These are phyloP conservation scores for Phoxinus phoxinus DNA, from an alignment of 2,113 vertebrate species.

Conservation along the genomic window DNA sequence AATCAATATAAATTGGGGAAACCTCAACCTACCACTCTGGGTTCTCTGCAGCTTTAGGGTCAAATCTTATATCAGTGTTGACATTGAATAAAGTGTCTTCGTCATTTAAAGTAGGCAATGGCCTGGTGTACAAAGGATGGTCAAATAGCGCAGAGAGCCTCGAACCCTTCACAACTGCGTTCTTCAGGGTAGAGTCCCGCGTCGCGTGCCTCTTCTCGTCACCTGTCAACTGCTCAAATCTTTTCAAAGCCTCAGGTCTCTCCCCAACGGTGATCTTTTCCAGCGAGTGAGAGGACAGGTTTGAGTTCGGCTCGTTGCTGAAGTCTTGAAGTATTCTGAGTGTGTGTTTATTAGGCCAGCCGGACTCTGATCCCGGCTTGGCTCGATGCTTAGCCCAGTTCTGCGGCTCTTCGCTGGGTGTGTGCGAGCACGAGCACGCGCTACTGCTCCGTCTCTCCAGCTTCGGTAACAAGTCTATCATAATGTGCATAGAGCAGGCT, in stretches of 20 bases:
- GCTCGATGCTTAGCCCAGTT: constrained; percentile 73
- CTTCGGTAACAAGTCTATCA: constrained; percentile 90
- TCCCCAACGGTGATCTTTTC: constrained; percentile 74
- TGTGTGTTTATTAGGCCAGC: constrained; percentile 92
- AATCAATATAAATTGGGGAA: background rate
- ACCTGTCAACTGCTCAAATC: constrained; percentile 64
- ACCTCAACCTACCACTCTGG: constrained; percentile 80
- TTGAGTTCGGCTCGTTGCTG: constrained; percentile 90
- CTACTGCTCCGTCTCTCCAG: constrained; percentile 80
- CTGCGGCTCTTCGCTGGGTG: constrained; percentile 74
- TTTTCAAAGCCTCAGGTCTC: constrained; percentile 62
- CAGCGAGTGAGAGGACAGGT: constrained; percentile 85
- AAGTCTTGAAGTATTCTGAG: constrained; percentile 93
- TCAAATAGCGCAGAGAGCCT: constrained; percentile 83
- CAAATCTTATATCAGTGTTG: constrained; percentile 92
- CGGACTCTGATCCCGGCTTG: constrained; percentile 66
- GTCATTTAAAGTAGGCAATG: constrained; percentile 78
- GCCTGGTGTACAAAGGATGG: constrained; percentile 84
- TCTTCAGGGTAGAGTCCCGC: constrained; percentile 58
- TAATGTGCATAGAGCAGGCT: constrained; percentile 94
- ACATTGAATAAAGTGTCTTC: constrained; percentile 92
- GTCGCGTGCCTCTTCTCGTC: constrained; percentile 68
- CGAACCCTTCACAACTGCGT: constrained; percentile 64
- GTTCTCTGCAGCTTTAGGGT: constrained; percentile 87
- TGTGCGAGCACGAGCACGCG: constrained; percentile 85